phyloP scores from a whole-genome alignment of 2,888 invertebrate species.

The Callyntrura sp. region DNA sequence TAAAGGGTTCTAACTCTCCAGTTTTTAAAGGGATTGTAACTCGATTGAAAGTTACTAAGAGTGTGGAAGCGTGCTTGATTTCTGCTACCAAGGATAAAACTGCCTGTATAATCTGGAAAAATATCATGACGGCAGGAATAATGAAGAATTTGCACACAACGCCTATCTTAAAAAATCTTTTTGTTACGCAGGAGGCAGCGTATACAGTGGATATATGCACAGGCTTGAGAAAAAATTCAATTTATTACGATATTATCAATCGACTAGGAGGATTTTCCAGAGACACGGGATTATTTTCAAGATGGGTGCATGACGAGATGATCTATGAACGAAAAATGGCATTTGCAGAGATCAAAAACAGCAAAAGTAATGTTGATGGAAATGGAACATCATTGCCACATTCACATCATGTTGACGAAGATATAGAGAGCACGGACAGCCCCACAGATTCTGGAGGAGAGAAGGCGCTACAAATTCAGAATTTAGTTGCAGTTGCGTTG shows the following conservation, averaged over 20 bases:
- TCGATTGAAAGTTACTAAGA: not conserved
- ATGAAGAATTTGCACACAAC: not conserved
- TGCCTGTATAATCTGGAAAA: slow-evolving; percentile 40
- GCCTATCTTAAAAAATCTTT: not conserved
- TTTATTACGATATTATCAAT: not conserved
- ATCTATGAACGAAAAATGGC: not conserved
- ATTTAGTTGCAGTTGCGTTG: slow-evolving; percentile 13
- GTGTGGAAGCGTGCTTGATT: not conserved
- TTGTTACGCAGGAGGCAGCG: not conserved
- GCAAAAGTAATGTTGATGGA: not conserved
- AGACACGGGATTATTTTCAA: not conserved
- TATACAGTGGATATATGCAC: not conserved
- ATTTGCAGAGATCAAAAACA: not conserved
- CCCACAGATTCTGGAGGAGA: not conserved
- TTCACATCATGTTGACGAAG: not conserved
- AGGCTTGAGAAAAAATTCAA: not conserved
- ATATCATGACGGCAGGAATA: not conserved
- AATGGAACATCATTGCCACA: not conserved
- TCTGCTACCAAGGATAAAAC: not conserved
- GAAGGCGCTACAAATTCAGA: slow-evolving; percentile 21
- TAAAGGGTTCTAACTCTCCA: not conserved
- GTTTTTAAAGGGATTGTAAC: not conserved
- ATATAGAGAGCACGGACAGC: not conserved
- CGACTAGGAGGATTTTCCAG: not conserved
- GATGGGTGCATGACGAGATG: slow-evolving; percentile 17